Conservation (phyloP, 1,140 invertebrate genomes). For the Listronotus oregonensis region DNA sequence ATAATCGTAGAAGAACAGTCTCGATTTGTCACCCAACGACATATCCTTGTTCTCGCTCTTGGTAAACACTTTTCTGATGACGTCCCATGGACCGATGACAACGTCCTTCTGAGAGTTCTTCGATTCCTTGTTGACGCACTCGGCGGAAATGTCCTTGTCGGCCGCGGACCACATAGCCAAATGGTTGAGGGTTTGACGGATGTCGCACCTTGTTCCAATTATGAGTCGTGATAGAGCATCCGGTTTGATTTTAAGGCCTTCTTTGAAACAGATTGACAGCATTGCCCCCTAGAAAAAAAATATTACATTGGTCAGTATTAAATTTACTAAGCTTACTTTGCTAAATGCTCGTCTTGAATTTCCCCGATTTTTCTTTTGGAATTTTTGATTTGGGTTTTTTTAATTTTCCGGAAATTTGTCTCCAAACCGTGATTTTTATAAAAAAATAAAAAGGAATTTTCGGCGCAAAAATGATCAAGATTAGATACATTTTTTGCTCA, state of each 20-base stretch:
- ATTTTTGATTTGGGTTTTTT: no score
- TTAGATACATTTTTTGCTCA: no score
- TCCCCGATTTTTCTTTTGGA: no score
- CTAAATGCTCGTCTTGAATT: no score
- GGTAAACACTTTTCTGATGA: slow-evolving; percentile 86
- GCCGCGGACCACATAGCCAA: slow-evolving; percentile 76
- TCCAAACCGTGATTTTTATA: no score
- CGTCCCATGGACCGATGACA: slow-evolving; percentile 93
- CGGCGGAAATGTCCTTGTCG: slow-evolving; percentile 60
- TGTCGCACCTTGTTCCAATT: slow-evolving; percentile 86
- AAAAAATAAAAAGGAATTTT: no score
- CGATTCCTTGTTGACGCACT: slow-evolving; percentile 61
- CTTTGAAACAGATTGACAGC: slow-evolving; percentile 90
- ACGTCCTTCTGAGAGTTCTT: slow-evolving; percentile 77
- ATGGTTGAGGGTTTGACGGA: slow-evolving; percentile 91
- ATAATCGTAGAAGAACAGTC: slow-evolving; percentile 98
- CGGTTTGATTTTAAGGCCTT: slow-evolving; percentile 80
- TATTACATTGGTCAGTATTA: not conserved
- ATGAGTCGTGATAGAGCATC: slow-evolving; percentile 85
- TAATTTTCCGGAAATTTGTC: no score
- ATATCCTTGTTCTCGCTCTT: slow-evolving; percentile 81
- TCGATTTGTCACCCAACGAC: slow-evolving; percentile 83
- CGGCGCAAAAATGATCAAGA: no score
- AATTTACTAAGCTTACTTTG: no score
- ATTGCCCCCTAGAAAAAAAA: slow-evolving; percentile 72